Percentiles rank a stretch among this genome's conserved stretches.
phyloP scores from a whole-genome alignment of 2,888 invertebrate genomes.

The Brassicogethes aeneus region DNA sequence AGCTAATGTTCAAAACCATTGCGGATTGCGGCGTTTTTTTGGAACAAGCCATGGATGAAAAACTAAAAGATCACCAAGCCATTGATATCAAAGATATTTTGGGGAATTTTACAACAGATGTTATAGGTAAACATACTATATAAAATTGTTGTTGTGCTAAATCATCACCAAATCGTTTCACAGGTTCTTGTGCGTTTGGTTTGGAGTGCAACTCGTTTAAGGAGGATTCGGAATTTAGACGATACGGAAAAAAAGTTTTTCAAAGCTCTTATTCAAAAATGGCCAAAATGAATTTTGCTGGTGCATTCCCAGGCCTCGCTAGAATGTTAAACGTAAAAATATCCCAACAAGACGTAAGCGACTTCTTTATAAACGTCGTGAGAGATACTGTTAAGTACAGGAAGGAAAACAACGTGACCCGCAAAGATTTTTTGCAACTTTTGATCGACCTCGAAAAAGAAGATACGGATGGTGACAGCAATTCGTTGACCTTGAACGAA shows the following conservation, averaged over 20 bases:
- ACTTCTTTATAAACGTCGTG: slow-evolving; percentile 42
- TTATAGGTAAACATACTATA: slow-evolving; percentile 5
- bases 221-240: neutral
- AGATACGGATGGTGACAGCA: slow-evolving; percentile 8
- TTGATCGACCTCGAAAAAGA: slow-evolving; percentile 34
- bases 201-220: slow-evolving; percentile 1
- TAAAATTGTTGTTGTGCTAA: slow-evolving; percentile 6
- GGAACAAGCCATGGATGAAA: slow-evolving; percentile 5
- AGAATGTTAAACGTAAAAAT: neutral
- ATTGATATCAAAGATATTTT: slow-evolving; percentile 10
- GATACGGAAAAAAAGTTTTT: slow-evolving; percentile 5
- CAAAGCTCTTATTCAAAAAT: neutral
- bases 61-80: slow-evolving; percentile 4
- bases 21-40: slow-evolving; percentile 8
- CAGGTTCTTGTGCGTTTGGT: neutral
- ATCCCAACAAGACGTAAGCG: slow-evolving; percentile 19
- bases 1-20: slow-evolving; percentile 11
- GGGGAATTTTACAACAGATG: slow-evolving; percentile 10
- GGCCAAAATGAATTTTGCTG: too few species aligned
- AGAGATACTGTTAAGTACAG: slow-evolving; percentile 40
- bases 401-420: slow-evolving; percentile 38
- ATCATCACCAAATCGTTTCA: too few species aligned
- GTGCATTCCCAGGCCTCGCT: neutral
- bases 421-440: slow-evolving; percentile 49
- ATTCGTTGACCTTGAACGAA: slow-evolving; percentile 10